phyloP scores from a whole-genome alignment of 2,888 invertebrate species.

The Mythimna loreyi region DNA sequence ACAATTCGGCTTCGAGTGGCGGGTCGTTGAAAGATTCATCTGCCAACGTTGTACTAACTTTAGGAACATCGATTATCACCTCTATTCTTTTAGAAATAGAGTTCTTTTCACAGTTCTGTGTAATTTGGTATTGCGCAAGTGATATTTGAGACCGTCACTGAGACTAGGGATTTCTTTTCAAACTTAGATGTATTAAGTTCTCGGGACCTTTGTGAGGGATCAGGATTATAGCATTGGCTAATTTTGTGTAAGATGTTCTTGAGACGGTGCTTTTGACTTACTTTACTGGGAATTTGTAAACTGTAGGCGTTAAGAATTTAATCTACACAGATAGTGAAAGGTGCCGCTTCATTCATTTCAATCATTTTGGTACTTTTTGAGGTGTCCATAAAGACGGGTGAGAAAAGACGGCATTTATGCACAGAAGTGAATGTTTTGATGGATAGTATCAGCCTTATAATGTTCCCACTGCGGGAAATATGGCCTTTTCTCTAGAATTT shows the following conservation, averaged over 20 bases:
- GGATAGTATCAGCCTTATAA: no score
- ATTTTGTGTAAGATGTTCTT: conserved; percentile 65
- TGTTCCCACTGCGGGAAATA: no score
- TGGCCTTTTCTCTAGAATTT: no score
- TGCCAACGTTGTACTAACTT: conserved; percentile 31
- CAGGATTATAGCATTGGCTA: conserved; percentile 67
- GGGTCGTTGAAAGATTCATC: conserved; percentile 66
- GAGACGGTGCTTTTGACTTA: conserved; percentile 52
- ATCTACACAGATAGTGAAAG: conserved; percentile 22
- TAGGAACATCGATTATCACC: conserved; percentile 33
- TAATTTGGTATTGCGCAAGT: conserved; percentile 50
- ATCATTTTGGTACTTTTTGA: no score
- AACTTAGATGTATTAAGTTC: conserved; percentile 67
- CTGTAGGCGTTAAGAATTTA: conserved; percentile 49
- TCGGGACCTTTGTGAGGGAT: conserved; percentile 67
- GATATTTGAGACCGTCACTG: conserved; percentile 77
- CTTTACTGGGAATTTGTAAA: conserved; percentile 49
- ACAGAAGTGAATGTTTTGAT: no score
- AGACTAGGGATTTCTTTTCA: conserved; percentile 66
- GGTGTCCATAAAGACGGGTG: no score
- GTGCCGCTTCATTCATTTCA: conserved; percentile 3
- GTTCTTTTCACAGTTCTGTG: conserved; percentile 13
- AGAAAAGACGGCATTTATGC: no score
- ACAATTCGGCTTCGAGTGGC: conserved; percentile 79
- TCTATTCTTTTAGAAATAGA: conserved; percentile 49